Conservation (phyloP, 53 echinoderm and acorn worm genomes). For the Actinopyga echinites region DNA sequence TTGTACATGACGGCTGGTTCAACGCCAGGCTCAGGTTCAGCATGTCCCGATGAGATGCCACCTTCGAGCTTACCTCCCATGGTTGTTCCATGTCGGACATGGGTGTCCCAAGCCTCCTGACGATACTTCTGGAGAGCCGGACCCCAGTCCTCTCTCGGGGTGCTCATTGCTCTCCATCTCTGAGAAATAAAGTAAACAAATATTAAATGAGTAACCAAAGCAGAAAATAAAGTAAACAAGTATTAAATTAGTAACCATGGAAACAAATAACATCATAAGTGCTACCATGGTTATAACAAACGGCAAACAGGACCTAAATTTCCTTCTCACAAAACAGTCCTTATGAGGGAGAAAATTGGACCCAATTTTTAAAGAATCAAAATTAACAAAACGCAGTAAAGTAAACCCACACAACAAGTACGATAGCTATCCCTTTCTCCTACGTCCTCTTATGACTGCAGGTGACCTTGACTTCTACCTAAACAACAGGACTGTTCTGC, state of each 20-base stretch:
- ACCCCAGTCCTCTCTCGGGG: conserved; percentile 62
- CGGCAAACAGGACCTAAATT: too few species aligned
- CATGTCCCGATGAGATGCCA: conserved; percentile 3
- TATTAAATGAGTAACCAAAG: background rate
- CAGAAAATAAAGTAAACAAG: background rate
- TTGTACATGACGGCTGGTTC: conserved; percentile 50
- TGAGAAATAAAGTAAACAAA: conserved; percentile 26
- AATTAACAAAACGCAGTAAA: too few species aligned
- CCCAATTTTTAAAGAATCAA: too few species aligned
- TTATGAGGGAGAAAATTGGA: too few species aligned
- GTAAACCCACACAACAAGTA: too few species aligned
- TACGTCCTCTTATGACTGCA: too few species aligned
- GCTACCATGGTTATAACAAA: too few species aligned
- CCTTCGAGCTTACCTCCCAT: conserved; percentile 56
- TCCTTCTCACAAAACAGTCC: too few species aligned
- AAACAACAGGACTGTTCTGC: too few species aligned
- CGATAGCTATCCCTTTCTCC: too few species aligned
- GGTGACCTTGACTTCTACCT: too few species aligned
- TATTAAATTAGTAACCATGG: background rate
- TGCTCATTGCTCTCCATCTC: conserved; percentile 67
- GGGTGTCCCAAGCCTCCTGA: conserved; percentile 49
- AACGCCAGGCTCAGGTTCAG: background rate
- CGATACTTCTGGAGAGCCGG: conserved; percentile 63
- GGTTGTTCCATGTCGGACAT: conserved; percentile 54
- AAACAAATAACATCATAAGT: too few species aligned